These are phyloP conservation scores for Lophochroa leadbeateri DNA, from an alignment of 2,113 vertebrate species.

Conservation along the genomic window DNA sequence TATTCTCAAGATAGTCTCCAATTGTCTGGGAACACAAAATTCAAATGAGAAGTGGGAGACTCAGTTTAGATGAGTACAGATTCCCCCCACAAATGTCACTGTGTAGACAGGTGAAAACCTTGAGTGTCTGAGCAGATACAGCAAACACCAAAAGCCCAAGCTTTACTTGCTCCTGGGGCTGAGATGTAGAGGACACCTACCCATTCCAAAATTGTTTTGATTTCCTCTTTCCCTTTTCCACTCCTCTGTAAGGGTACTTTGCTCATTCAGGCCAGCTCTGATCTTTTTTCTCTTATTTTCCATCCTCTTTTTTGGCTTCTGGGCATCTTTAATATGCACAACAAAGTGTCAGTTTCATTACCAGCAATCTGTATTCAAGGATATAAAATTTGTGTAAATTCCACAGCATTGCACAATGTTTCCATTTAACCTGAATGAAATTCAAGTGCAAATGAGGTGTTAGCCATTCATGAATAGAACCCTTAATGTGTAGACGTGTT, in stretches of 20 bases:
- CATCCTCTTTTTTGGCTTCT: constrained; percentile 52
- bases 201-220: constrained; percentile 6
- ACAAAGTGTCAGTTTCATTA: constrained; percentile 66
- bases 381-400: constrained; percentile 72
- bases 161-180: neutral
- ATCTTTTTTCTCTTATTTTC: constrained; percentile 17
- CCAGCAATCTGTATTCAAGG: constrained; percentile 71
- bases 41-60: neutral
- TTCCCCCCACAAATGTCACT: neutral
- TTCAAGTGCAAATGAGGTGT: constrained; percentile 73
- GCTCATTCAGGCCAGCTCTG: constrained; percentile 18
- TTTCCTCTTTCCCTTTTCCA: constrained; percentile 19
- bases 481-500: constrained; percentile 45
- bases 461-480: constrained; percentile 66
- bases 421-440: constrained; percentile 73
- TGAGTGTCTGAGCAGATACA: neutral
- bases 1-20: neutral
- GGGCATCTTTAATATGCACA: constrained; percentile 63
- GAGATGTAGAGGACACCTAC: neutral
- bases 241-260: neutral
- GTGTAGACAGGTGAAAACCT: neutral
- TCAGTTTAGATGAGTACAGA: neutral
- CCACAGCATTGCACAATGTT: constrained; percentile 65
- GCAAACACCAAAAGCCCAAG: neutral
- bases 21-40: neutral